Percentiles rank a stretch among this genome's conserved stretches.
phyloP scores from a whole-genome alignment of 2,797 vertebrate species.

The Myripristis murdjan region DNA sequence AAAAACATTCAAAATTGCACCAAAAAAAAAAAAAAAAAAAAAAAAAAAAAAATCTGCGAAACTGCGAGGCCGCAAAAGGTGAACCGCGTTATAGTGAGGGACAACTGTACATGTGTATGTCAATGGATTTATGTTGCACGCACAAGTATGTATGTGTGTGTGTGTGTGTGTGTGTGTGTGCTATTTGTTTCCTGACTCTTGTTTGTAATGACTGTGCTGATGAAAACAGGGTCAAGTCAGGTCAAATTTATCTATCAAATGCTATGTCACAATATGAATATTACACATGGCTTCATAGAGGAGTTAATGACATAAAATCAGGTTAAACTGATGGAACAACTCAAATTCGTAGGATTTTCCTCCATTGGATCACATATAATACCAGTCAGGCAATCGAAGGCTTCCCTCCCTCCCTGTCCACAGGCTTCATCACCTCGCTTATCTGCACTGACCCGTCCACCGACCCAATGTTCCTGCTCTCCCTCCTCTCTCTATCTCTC shows the following conservation, averaged over 20 bases:
- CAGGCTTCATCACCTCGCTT: constrained; percentile 39
- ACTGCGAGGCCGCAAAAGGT: too few species aligned
- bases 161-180: too few species aligned
- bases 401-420: constrained; percentile 16
- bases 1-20: too few species aligned
- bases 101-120: too few species aligned
- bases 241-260: too few species aligned
- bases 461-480: constrained; percentile 50
- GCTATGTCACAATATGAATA: too few species aligned
- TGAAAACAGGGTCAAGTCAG: too few species aligned
- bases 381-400: background rate
- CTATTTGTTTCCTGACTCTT: background rate
- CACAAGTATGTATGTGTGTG: background rate
- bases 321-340: background rate
- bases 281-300: background rate
- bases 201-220: too few species aligned
- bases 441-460: constrained; percentile 42
- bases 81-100: too few species aligned
- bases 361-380: constrained; percentile 2
- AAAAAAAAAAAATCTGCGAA: too few species aligned
- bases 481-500: constrained; percentile 20
- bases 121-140: background rate
- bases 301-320: background rate
- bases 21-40: too few species aligned
- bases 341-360: background rate